Evolutionary conservation across 2,797 vertebrate genomes (phyloP).

Genomic region (Paramormyrops hopkinsi): DNA sequence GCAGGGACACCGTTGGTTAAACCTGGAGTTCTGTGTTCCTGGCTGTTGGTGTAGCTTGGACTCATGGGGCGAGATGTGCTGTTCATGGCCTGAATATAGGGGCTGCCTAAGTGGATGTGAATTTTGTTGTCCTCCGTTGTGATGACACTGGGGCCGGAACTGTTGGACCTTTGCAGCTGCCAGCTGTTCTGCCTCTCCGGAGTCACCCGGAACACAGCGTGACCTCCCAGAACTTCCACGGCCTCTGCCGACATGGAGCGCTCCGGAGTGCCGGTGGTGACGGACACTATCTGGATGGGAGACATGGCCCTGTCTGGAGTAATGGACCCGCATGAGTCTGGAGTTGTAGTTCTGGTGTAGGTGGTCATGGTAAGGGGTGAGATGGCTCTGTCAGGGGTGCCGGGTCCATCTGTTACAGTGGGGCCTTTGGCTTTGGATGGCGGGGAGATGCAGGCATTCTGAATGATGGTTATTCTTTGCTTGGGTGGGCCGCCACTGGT

Average conservation of each 20-base stretch:
- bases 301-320: constrained; percentile 87
- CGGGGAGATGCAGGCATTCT: constrained; percentile 75
- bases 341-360: constrained; percentile 76
- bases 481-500: constrained; percentile 84
- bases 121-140: constrained; percentile 99
- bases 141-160: constrained; percentile 84
- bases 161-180: constrained; percentile 91
- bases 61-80: constrained; percentile 60
- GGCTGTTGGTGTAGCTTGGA: constrained; percentile 61
- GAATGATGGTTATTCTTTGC: constrained; percentile 91
- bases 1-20: constrained; percentile 67
- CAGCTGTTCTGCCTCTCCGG: constrained; percentile 82
- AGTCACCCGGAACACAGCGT: constrained; percentile 79
- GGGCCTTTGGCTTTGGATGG: constrained; percentile 70
- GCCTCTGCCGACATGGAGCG: constrained; percentile 69
- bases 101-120: constrained; percentile 91
- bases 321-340: constrained; percentile 79
- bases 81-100: constrained; percentile 77
- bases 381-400: constrained; percentile 68
- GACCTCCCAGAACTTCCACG: constrained; percentile 73
- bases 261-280: constrained; percentile 74
- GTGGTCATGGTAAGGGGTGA: constrained; percentile 76
- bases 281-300: constrained; percentile 79
- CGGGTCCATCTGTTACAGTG: constrained; percentile 59
- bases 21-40: constrained; percentile 78